Conservation (phyloP, 2,113 vertebrate genomes). For the Leptosomus discolor region DNA sequence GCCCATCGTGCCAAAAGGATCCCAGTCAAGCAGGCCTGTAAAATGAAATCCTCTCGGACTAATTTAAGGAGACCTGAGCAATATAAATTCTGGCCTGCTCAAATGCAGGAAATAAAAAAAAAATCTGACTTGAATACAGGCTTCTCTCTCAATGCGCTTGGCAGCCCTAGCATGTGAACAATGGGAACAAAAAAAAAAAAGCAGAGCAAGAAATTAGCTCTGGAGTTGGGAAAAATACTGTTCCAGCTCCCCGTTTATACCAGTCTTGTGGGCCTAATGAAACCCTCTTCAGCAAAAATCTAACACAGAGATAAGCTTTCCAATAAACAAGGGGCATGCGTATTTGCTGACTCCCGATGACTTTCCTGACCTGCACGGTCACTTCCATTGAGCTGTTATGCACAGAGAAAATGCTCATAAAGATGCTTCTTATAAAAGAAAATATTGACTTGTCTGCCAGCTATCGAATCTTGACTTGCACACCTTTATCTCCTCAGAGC, state of each 20-base stretch:
- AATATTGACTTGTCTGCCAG: background rate
- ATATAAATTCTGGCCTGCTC: conserved; percentile 76
- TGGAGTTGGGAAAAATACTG: background rate
- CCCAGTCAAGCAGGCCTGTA: conserved; percentile 79
- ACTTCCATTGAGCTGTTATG: conserved; percentile 9
- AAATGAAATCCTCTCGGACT: conserved; percentile 81
- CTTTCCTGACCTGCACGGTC: background rate
- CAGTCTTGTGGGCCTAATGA: conserved; percentile 44
- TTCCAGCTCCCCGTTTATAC: background rate
- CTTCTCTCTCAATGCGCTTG: background rate
- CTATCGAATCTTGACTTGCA: background rate
- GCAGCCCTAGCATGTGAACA: background rate
- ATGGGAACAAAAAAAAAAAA: background rate
- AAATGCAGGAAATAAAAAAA: conserved; percentile 69
- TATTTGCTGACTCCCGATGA: conserved; percentile 27
- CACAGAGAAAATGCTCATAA: background rate
- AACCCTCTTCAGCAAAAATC: conserved; percentile 48
- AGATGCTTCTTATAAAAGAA: conserved; percentile 30
- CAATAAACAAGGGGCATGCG: conserved; percentile 12
- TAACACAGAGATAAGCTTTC: conserved; percentile 59
- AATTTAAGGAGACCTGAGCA: conserved; percentile 76
- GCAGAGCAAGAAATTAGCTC: conserved; percentile 27
- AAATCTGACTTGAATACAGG: conserved; percentile 46
- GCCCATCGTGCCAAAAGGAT: conserved; percentile 75
- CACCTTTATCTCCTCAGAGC: background rate